A percentile compares a stretch with the other conserved stretches of the same genome.
Evolutionary conservation across 2,113 vertebrate species (phyloP).

Genomic region (Kryptolebias marmoratus): DNA sequence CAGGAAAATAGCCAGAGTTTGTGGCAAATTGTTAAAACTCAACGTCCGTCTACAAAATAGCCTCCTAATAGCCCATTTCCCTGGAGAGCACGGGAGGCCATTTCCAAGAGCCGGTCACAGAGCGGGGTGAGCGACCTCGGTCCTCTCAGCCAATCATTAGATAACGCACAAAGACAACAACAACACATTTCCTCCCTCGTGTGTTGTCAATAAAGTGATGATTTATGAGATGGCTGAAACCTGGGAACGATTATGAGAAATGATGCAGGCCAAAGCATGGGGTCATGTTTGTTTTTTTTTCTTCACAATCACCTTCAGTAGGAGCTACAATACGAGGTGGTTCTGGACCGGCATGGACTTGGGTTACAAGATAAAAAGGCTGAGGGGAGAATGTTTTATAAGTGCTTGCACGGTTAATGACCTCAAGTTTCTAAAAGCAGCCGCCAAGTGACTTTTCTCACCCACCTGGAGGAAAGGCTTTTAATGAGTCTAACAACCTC

Average conservation of each 20-base stretch:
- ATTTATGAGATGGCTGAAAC: slow-evolving; percentile 50
- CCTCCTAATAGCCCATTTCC: slow-evolving; percentile 52
- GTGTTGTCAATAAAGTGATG: slow-evolving; percentile 32
- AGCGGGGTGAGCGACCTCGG: slow-evolving; percentile 1
- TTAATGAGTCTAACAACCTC: slow-evolving; percentile 53
- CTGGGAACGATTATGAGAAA: slow-evolving; percentile 34
- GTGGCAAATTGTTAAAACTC: slow-evolving; percentile 40
- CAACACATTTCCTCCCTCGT: slow-evolving; percentile 7
- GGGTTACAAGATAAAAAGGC: slow-evolving; percentile 28
- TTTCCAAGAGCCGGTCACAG: slow-evolving; percentile 53
- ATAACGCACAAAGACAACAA: slow-evolving; percentile 42
- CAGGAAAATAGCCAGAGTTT: slow-evolving; percentile 32
- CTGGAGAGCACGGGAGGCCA: slow-evolving; percentile 35
- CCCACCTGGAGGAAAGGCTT: slow-evolving; percentile 49
- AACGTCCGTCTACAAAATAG: slow-evolving; percentile 20
- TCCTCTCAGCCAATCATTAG: slow-evolving; percentile 50
- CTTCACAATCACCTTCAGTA: slow-evolving; percentile 9
- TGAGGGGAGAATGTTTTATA: slow-evolving; percentile 30
- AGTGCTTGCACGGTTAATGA: slow-evolving; percentile 45
- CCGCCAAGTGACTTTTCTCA: slow-evolving; percentile 38
- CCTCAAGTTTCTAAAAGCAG: slow-evolving; percentile 26
- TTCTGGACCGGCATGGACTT: slow-evolving; percentile 12
- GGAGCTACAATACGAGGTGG: slow-evolving; percentile 20
- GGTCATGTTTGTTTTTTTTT: neutral
- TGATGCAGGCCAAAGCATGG: slow-evolving; percentile 15